Conservation (phyloP, 2,888 invertebrate genomes). For the Amiota communis region DNA sequence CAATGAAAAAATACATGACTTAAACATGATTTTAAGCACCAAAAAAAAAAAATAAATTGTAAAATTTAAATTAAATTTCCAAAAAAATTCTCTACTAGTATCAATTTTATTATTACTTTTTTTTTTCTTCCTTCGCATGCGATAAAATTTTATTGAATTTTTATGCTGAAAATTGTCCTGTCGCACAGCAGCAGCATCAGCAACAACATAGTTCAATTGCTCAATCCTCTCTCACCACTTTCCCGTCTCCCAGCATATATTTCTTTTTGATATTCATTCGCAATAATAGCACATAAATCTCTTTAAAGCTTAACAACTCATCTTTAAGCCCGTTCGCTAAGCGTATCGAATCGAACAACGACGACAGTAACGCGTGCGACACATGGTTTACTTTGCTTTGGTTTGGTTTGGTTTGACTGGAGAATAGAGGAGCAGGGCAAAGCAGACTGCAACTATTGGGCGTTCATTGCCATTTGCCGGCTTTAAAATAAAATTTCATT, state of each 20-base stretch:
- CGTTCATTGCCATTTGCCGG: too few species aligned
- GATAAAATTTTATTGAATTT: constrained; percentile 56
- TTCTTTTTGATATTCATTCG: background rate
- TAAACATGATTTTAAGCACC: too few species aligned
- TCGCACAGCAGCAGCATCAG: background rate
- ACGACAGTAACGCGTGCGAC: background rate
- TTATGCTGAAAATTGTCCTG: constrained; percentile 22
- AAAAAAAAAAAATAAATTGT: too few species aligned
- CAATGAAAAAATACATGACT: too few species aligned
- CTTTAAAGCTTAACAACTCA: constrained; percentile 32
- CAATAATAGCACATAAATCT: constrained; percentile 26
- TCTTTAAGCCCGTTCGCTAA: constrained; percentile 26
- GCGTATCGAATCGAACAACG: constrained; percentile 2
- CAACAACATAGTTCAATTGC: too few species aligned
- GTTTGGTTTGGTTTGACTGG: background rate
- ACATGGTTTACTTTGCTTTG: background rate
- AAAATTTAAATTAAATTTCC: constrained; percentile 53
- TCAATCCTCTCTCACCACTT: too few species aligned
- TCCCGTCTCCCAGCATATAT: too few species aligned
- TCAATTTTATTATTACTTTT: too few species aligned
- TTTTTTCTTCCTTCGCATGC: background rate
- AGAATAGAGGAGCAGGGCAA: too few species aligned
- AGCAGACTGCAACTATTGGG: too few species aligned
- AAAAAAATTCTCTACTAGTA: too few species aligned
- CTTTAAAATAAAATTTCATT: too few species aligned